Percentiles rank a stretch among this genome's conserved stretches.
These are phyloP conservation scores for Erythrocebus patas DNA, from an alignment of 2,113 vertebrate genomes.

Conservation along the genomic window DNA sequence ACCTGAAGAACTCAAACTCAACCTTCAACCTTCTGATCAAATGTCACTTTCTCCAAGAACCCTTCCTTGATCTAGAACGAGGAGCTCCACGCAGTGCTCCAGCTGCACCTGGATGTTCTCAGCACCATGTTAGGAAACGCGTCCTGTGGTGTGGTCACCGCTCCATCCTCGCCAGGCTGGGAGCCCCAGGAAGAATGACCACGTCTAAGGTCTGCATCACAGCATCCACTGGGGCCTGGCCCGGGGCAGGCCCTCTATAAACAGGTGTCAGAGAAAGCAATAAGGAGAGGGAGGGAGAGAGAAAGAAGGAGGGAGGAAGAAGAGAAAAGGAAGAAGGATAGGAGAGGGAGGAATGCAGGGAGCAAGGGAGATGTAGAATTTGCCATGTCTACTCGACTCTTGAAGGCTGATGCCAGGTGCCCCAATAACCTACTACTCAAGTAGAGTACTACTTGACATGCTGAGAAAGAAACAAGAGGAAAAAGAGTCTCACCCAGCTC, in stretches of 20 bases:
- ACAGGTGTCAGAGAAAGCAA: background rate
- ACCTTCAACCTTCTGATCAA: background rate
- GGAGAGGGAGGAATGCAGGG: background rate
- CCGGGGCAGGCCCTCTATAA: fast-evolving
- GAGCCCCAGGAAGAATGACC: background rate
- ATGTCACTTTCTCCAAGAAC: background rate
- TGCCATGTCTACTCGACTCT: background rate
- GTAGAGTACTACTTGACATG: background rate
- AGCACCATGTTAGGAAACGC: background rate
- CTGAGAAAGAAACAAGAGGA: background rate
- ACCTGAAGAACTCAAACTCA: background rate
- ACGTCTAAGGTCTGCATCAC: fast-evolving
- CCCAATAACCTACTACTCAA: background rate
- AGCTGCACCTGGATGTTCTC: background rate
- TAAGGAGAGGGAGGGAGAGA: no score
- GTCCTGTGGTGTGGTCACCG: fast-evolving
- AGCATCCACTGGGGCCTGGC: background rate
- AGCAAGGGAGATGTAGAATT: background rate
- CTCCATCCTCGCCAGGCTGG: background rate
- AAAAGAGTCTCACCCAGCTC: no score
- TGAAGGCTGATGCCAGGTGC: background rate
- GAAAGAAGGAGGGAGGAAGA: background rate
- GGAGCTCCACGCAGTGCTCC: fast-evolving
- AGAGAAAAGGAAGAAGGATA: no score
- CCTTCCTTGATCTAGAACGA: background rate